A percentile compares a stretch with the other conserved stretches of the same genome.
These are phyloP conservation scores for Sylvilagus floridanus DNA, from an alignment of 2,797 vertebrate species.

Conservation along the genomic window DNA sequence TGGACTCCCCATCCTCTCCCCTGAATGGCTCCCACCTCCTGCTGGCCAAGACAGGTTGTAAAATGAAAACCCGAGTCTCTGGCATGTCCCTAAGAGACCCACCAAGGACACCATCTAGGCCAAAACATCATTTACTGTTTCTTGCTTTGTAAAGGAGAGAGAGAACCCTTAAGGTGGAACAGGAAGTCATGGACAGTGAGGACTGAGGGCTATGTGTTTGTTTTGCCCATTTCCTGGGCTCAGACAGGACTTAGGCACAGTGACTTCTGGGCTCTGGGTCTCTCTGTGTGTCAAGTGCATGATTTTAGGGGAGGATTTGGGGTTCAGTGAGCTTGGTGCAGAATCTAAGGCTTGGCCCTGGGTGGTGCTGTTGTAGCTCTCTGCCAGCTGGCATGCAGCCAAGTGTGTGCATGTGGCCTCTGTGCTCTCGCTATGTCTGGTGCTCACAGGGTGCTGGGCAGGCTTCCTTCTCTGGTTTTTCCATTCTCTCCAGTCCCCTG, in stretches of 20 bases:
- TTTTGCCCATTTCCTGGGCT: background rate
- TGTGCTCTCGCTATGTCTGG: accelerated
- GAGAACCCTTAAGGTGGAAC: background rate
- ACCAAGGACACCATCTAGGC: background rate
- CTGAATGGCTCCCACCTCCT: background rate
- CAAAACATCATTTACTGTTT: background rate
- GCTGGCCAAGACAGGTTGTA: background rate
- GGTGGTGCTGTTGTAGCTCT: background rate
- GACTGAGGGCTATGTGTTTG: background rate
- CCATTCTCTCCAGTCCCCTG: background rate
- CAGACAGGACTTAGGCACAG: background rate
- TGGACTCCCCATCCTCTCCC: background rate
- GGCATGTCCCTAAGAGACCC: background rate
- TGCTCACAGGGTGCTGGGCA: accelerated
- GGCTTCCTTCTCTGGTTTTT: background rate
- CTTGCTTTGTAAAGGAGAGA: background rate
- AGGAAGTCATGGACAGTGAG: background rate
- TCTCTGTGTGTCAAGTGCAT: background rate
- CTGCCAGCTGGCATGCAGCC: background rate
- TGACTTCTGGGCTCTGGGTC: background rate
- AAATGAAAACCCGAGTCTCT: background rate
- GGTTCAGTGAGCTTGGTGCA: background rate
- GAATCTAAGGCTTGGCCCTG: background rate
- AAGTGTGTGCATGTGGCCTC: background rate
- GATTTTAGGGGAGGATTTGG: background rate